Evolutionary conservation across 92 coral and sea anemone genomes (phyloP), one percentile per base, ranked within the genome.

Genomic region (Isaurus tuberculatus): DNA sequence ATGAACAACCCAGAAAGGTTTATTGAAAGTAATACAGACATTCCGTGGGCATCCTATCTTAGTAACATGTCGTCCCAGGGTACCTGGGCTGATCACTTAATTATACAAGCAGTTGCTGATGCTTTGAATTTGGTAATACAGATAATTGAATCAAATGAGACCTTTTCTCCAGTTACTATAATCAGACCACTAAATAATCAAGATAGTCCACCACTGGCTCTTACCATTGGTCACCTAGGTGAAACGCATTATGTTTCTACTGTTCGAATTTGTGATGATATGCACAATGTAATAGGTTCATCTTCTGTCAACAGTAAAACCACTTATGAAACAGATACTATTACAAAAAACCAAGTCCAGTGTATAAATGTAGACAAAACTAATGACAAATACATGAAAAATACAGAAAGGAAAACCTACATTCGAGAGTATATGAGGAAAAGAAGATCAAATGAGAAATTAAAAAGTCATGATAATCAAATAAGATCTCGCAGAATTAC

Each of bases 81-180:
- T 13, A 51, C 85, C 44, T 65, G 85, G 89, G 89, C 89, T 57
- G 88, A 84, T 65, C 88, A 84, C 65, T 32, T 84, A 22, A 84
- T 84, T 61, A 74, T 74, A 74, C 85, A 86, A 36, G 89, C 89
- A 68, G 79, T 78, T 67, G 79, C 89, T 49, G 63, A 86, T 86
- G 40, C 85, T 10, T 7, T 65, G 81, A 79, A 65, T 86, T 10
- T 86, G 57, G 32, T 48, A 69, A 79, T 84, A 30, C 88, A 84
- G 31, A 84, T 84, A 57, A 84, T 65, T 63, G 88, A 64, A 60
- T 72, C 73, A 65, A 73, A 81, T 29, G 66, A 55, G 65, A 68
- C 37, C 36, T 86, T 86, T 68, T 66, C 85, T 79, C 84, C 81
- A 78, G 61, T 72, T 11, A 79, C 85, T 20, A 63, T 79, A n/a